Evolutionary conservation across 2,888 invertebrate genomes (phyloP).

Genomic region (Tetropium fuscum): DNA sequence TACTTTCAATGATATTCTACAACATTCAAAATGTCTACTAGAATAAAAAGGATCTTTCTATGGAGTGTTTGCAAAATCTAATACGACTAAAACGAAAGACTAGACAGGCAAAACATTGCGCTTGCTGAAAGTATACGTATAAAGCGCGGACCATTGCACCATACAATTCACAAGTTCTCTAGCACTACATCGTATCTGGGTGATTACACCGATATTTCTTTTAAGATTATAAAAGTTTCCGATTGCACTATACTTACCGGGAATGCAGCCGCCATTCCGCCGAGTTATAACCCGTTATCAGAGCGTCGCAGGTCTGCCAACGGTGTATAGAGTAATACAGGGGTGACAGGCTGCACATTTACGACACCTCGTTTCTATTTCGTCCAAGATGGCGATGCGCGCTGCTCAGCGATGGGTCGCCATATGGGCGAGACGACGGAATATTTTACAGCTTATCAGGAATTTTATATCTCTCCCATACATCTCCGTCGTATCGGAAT

Average conservation of each 20-base stretch:
- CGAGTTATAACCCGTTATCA: constrained; percentile 55
- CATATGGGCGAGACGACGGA: constrained; percentile 21
- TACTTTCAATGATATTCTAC: too few species aligned
- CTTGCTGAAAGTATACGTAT: constrained; percentile 17
- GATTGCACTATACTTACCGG: constrained; percentile 42
- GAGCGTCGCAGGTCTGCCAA: constrained; percentile 50
- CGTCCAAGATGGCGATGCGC: constrained; percentile 22
- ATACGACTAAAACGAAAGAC: constrained; percentile 1
- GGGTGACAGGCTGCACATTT: constrained; percentile 54
- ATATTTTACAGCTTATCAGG: constrained; percentile 25
- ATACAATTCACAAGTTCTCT: constrained; percentile 30
- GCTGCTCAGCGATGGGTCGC: constrained; percentile 7
- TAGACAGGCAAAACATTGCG: constrained; percentile 3
- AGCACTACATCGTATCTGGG: constrained; percentile 33
- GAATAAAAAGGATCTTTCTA: too few species aligned
- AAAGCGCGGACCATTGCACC: neutral
- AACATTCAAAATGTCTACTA: too few species aligned
- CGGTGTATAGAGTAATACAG: constrained; percentile 55
- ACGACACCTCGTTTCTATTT: constrained; percentile 46
- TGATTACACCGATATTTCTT: constrained; percentile 47
- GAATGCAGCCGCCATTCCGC: constrained; percentile 14
- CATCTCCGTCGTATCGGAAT: constrained; percentile 23
- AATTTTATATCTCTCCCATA: constrained; percentile 28
- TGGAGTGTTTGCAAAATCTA: constrained; percentile 1
- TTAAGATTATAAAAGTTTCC: constrained; percentile 52